A percentile compares a stretch with the other conserved stretches of the same genome.
phyloP scores from a whole-genome alignment of 1,140 invertebrate species.

The Saccostrea echinata region DNA sequence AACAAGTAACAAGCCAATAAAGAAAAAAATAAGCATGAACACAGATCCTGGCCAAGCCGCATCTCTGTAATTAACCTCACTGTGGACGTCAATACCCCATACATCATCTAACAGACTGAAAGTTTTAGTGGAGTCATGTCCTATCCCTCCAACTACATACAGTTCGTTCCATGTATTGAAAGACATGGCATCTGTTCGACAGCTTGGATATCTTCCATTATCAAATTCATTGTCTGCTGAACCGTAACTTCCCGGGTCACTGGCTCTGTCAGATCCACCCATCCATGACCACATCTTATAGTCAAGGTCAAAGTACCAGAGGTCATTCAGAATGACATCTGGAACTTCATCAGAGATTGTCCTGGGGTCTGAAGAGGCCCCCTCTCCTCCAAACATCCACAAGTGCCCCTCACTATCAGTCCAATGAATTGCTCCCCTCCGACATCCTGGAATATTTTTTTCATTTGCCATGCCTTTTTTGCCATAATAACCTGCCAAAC shows the following conservation, averaged over 20 bases:
- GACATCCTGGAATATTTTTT: conserved; percentile 60
- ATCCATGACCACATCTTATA: conserved; percentile 64
- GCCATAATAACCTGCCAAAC: conserved; percentile 50
- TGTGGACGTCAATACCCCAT: conserved; percentile 54
- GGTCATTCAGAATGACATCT: conserved; percentile 61
- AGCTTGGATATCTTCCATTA: conserved; percentile 51
- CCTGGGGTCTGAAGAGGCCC: conserved; percentile 41
- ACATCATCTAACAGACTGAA: conserved; percentile 45
- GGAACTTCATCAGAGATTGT: conserved; percentile 27
- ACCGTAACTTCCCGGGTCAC: conserved; percentile 52
- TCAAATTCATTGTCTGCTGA: conserved; percentile 33
- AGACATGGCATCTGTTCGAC: conserved; percentile 54
- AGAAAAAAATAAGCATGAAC: conserved; percentile 51
- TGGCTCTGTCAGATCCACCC: conserved; percentile 56
- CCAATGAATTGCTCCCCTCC: conserved; percentile 57
- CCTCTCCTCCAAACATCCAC: conserved; percentile 71
- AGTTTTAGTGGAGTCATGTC: conserved; percentile 51
- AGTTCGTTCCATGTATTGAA: conserved; percentile 58
- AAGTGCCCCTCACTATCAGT: conserved; percentile 59
- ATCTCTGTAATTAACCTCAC: conserved; percentile 41
- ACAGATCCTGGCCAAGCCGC: conserved; percentile 43
- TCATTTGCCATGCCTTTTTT: neutral
- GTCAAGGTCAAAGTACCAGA: conserved; percentile 63
- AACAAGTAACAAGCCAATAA: conserved; percentile 16
- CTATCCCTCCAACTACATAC: conserved; percentile 64